Base-by-base conservation (phyloP, 1,140 invertebrate species). In the Lepidurus couesii region DNA sequence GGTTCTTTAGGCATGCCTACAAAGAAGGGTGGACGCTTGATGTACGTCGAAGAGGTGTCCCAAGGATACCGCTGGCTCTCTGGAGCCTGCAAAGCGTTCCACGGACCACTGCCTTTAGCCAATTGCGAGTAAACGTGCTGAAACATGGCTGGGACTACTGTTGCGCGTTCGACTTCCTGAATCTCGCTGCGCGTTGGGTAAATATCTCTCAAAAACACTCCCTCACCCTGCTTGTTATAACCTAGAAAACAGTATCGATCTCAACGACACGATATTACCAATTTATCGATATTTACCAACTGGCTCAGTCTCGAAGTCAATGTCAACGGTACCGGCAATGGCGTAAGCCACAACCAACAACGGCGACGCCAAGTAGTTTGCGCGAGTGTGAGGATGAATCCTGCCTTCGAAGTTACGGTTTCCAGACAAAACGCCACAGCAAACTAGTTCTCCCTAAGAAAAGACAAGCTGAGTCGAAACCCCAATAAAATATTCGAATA, bases 381-480 rank as follows among this genome's bases (percentile, higher is more conserved):
- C 97, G 44, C 96, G 86, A 0, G 97, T 98, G 83, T 95, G 92
- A 0, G 97, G 96, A 86, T 99, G 97, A 83, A 99, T 96, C 77
- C 97, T 89, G 16, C 97, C 97, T 86, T 99, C 97, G 86, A 99
- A 99, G 85, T 99, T 99, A 1, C 97, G 87, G 84, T 99, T 99
- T 1, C 97, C 97, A 0, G 96, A 98, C 0, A 99, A 86, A 1
- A 99, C 95, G 26, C 96, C 96, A 83, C 93, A 95, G 82, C 95
- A 97, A 0, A 99, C 94, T 8, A 99, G 86, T 83, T 96, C 94
- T 84, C 95, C 94, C 89, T 92, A 81, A 75, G 81, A 81, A 45
- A 80, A 73, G 76, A 42, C 75, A 9, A 65, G 6, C 7, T 65
- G 45, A 13, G 21, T 7, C 53, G 21, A 65, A 11, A 65, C 6